Evolutionary conservation across 1,140 invertebrate genomes (phyloP), one percentile per base, ranked within the genome.

Genomic region (Agrypnia vestita): DNA sequence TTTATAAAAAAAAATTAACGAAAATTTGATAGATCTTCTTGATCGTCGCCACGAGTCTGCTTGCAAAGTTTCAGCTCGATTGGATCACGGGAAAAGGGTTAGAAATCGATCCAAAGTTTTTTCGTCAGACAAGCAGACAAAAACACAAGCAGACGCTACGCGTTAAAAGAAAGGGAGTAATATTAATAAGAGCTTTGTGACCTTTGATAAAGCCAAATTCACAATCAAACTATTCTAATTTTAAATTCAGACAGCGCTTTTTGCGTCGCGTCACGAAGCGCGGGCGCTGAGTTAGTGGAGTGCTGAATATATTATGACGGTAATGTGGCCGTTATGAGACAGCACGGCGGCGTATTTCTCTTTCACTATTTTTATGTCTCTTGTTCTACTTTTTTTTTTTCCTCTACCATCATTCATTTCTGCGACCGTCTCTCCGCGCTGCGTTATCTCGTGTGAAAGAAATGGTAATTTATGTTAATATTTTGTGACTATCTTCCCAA

Each of bases 281-380:
- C 25, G 25, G 25, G 55, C 15, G 15, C 55, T 59, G 55, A 59
- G 15, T 59, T 19, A 59, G n/a, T 9, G 15, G 17, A 59, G 55
- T 59, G 21, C 55, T 11, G 55, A 59, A 59, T 59, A 59, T 21
- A 59, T 59, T 59, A 59, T 59, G 55, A 59, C 21, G 55, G 55
- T 59, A 59, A 59, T 59, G 21, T n/a, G 21, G 17, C 13, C 55
- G 55, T 59, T 59, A 59, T 59, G 55, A 59, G 55, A 59, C 55
- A 59, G 55, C 55, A n/a, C 17, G 55, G 55, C 55, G 55, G 55
- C 55, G 10, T 17, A 59, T 59, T 59, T 59, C 55, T 59, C 55
- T 59, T 59, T 21, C 55, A 59, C 55, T 59, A 59, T 59, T 59
- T 59, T 59, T 59, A 11, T 21, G 8, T 59, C 55, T 59, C 17